Percentiles rank a stretch among this genome's conserved stretches.
These are phyloP conservation scores for Hydroisotoma schaefferi DNA, from an alignment of 2,888 invertebrate species.

Conservation along the genomic window DNA sequence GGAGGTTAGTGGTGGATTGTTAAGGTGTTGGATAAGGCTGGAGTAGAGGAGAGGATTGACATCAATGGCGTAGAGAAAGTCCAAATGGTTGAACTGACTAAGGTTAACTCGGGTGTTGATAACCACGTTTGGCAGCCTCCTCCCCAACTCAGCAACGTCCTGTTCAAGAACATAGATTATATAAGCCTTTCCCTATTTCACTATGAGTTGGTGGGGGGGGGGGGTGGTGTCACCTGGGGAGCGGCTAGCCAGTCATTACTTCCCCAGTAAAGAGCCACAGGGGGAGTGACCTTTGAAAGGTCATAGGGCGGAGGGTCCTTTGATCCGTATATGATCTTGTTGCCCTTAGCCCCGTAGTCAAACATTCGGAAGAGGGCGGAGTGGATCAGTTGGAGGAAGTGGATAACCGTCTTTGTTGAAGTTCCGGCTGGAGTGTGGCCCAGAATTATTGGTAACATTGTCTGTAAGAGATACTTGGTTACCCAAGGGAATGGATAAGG, in stretches of 20 bases:
- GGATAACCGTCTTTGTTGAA: constrained; percentile 68
- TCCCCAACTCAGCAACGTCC: constrained; percentile 61
- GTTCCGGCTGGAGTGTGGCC: constrained; percentile 70
- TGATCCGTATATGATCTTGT: constrained; percentile 29
- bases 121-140: constrained; percentile 56
- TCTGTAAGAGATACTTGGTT: constrained; percentile 50
- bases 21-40: no score
- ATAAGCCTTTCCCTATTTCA: neutral
- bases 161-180: constrained; percentile 41
- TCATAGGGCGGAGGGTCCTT: constrained; percentile 33
- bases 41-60: no score
- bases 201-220: no score
- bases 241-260: constrained; percentile 63
- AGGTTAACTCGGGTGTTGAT: constrained; percentile 19
- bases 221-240: constrained; percentile 19
- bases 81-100: constrained; percentile 44
- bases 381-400: constrained; percentile 63
- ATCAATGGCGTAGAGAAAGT: constrained; percentile 45
- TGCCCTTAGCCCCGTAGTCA: constrained; percentile 49
- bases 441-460: constrained; percentile 63
- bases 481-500: no score
- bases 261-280: constrained; percentile 65
- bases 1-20: no score
- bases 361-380: constrained; percentile 52
- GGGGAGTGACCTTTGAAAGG: constrained; percentile 50